Conservation (phyloP, 2,797 vertebrate species). For the Anguilla marmorata region DNA sequence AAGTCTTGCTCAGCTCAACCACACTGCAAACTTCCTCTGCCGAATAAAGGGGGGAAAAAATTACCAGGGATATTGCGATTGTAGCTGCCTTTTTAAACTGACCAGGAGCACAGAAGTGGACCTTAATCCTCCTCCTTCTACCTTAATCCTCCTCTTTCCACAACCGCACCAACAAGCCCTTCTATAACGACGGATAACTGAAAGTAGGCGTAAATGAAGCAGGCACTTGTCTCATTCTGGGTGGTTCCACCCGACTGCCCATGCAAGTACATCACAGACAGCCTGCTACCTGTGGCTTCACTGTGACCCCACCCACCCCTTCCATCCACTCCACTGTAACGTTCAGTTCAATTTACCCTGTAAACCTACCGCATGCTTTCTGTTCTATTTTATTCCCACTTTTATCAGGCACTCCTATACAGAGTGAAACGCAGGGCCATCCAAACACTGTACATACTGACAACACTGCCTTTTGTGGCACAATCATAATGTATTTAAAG, state of each 20-base stretch:
- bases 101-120: neutral
- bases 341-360: neutral
- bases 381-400: neutral
- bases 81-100: neutral
- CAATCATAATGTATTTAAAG: neutral
- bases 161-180: neutral
- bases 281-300: neutral
- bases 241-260: neutral
- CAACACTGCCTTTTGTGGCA: neutral
- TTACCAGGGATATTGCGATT: neutral
- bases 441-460: neutral
- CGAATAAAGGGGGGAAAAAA: neutral
- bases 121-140: neutral
- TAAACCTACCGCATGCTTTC: neutral
- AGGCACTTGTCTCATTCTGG: neutral
- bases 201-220: neutral
- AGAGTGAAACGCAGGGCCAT: neutral
- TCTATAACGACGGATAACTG: neutral
- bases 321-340: neutral
- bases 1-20: neutral
- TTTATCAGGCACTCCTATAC: neutral
- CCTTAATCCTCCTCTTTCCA: neutral
- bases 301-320: neutral
- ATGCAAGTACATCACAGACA: constrained; percentile 1
- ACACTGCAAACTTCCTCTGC: neutral